Evolutionary conservation across 2,888 invertebrate genomes (phyloP).

Genomic region (Dascillus cervinus): DNA sequence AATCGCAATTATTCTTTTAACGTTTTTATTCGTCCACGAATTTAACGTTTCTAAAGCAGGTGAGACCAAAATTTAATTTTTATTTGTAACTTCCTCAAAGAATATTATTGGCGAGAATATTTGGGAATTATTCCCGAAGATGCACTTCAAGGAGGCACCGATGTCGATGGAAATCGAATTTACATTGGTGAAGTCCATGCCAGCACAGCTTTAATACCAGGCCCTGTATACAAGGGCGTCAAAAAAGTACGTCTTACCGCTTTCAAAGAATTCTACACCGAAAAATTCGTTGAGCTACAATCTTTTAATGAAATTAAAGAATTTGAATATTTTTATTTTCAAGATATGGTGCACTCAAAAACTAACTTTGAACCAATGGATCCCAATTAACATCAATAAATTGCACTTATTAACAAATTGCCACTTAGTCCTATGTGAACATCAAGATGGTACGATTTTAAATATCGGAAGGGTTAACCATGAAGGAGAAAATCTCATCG

Average conservation of each 20-base stretch:
- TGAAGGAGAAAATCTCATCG: slow-evolving; percentile 7
- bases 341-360: slow-evolving; percentile 10
- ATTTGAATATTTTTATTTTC: too few species aligned
- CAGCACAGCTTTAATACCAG: background rate
- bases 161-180: background rate
- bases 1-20: too few species aligned
- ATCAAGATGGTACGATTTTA: slow-evolving; percentile 11
- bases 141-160: background rate
- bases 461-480: slow-evolving; percentile 9
- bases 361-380: slow-evolving; percentile 8
- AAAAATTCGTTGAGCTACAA: background rate
- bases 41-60: too few species aligned
- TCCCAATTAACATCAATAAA: slow-evolving; percentile 5
- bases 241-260: background rate
- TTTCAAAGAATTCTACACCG: background rate
- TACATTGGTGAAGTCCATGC: background rate
- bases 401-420: slow-evolving; percentile 4
- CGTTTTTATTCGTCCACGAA: too few species aligned
- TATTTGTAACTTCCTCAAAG: too few species aligned
- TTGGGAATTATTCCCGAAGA: slow-evolving; percentile 2
- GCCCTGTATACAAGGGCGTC: background rate
- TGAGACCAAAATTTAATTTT: too few species aligned
- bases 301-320: too few species aligned
- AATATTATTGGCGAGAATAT: slow-evolving; percentile 6
- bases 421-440: slow-evolving; percentile 10